phyloP scores from a whole-genome alignment of 2,113 vertebrate species.

The Pardalotus punctatus region DNA sequence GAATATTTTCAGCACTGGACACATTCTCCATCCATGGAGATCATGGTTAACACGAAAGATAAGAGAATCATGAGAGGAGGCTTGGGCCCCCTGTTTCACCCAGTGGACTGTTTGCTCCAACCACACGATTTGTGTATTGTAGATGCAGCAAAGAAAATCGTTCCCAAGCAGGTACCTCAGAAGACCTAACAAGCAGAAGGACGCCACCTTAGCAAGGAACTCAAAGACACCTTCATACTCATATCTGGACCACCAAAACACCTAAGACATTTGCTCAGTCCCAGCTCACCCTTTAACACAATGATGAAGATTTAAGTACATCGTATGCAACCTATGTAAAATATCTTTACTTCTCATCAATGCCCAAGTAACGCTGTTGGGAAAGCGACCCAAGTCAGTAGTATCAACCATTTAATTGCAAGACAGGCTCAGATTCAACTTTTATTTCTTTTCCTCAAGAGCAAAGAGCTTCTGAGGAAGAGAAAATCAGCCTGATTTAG shows the following conservation, averaged over 20 bases:
- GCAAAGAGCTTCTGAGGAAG: background rate
- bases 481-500: background rate
- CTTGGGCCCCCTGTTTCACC: background rate
- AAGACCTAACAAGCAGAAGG: background rate
- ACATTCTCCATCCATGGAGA: background rate
- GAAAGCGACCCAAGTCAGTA: background rate
- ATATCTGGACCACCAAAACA: background rate
- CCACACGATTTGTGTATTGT: accelerated
- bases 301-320: background rate
- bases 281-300: background rate
- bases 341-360: background rate
- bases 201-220: background rate
- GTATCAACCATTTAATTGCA: background rate
- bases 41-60: background rate
- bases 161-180: background rate
- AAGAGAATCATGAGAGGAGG: background rate
- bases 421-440: background rate
- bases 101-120: background rate
- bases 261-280: background rate
- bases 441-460: background rate
- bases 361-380: background rate
- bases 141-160: background rate
- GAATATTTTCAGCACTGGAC: background rate
- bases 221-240: background rate
- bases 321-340: background rate